phyloP scores from a whole-genome alignment of 2,113 vertebrate genomes.

The Pholis gunnellus region DNA sequence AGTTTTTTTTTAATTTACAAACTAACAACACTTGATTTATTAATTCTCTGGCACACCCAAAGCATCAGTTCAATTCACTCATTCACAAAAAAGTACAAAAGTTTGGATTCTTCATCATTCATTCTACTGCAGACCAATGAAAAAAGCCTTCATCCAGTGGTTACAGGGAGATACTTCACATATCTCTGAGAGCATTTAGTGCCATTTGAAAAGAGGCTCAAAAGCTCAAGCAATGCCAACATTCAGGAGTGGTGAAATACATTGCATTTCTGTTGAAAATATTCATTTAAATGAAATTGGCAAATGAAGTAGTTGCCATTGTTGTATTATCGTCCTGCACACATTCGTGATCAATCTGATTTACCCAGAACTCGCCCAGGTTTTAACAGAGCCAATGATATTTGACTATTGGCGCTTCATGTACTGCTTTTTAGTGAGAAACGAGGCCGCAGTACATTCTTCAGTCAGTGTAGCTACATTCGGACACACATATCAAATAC shows the following conservation, averaged over 20 bases:
- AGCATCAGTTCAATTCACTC: conserved; percentile 60
- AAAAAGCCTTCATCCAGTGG: conserved; percentile 24
- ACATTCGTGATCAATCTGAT: not conserved
- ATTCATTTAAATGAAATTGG: not conserved
- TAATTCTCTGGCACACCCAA: conserved; percentile 54
- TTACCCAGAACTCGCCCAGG: not conserved
- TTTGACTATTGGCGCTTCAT: not conserved
- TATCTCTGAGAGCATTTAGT: not conserved
- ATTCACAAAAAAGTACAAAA: conserved; percentile 64
- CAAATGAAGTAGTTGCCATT: not conserved
- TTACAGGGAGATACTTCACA: not conserved
- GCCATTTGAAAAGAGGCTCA: not conserved
- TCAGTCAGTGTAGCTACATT: conserved; percentile 47
- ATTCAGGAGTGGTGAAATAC: not conserved
- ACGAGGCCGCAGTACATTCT: not conserved
- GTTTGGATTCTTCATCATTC: conserved; percentile 35
- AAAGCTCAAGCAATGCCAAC: not conserved
- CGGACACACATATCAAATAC: conserved; percentile 16
- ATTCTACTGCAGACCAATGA: conserved; percentile 25
- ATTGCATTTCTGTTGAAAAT: not conserved
- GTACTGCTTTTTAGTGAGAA: not conserved
- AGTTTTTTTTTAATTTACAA: not conserved
- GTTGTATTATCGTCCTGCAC: not conserved
- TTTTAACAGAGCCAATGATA: conserved; percentile 14
- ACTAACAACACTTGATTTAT: not conserved